Evolutionary conservation across 1,140 invertebrate species (phyloP).

Genomic region (Plectus sambesii): DNA sequence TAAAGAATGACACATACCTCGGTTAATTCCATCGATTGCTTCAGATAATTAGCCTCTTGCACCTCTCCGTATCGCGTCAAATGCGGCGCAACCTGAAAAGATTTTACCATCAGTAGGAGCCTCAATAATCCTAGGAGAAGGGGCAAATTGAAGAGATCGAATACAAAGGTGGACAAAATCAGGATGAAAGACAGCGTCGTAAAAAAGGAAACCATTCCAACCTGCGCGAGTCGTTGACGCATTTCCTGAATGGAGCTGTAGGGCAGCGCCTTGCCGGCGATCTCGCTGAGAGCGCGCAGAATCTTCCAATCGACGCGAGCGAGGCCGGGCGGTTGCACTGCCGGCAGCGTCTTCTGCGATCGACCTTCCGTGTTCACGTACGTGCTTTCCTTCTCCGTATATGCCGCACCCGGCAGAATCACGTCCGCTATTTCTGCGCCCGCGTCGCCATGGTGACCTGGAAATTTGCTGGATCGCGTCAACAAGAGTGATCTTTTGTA

Average conservation of each 20-base stretch:
- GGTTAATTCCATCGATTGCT: conserved; percentile 60
- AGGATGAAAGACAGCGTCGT: background rate
- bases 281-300: conserved; percentile 71
- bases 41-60: conserved; percentile 70
- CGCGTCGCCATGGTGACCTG: conserved; percentile 82
- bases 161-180: too few relatives aligned
- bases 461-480: background rate
- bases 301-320: conserved; percentile 98
- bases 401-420: conserved; percentile 87
- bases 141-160: too few relatives aligned
- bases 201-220: conserved; percentile 50
- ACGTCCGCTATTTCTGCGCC: conserved; percentile 85
- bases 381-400: conserved; percentile 91
- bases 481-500: background rate
- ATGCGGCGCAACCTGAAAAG: conserved; percentile 66
- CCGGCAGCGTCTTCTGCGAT: conserved; percentile 77
- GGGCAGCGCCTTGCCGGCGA: conserved; percentile 66
- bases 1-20: too few relatives aligned
- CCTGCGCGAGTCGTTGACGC: conserved; percentile 60
- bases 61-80: conserved; percentile 68
- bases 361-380: conserved; percentile 96
- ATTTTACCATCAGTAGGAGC: too few relatives aligned
- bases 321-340: conserved; percentile 81
- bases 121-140: too few relatives aligned
- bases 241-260: conserved; percentile 79